phyloP scores from a whole-genome alignment of 2,888 invertebrate genomes.

The Trachelus iudaicus region DNA sequence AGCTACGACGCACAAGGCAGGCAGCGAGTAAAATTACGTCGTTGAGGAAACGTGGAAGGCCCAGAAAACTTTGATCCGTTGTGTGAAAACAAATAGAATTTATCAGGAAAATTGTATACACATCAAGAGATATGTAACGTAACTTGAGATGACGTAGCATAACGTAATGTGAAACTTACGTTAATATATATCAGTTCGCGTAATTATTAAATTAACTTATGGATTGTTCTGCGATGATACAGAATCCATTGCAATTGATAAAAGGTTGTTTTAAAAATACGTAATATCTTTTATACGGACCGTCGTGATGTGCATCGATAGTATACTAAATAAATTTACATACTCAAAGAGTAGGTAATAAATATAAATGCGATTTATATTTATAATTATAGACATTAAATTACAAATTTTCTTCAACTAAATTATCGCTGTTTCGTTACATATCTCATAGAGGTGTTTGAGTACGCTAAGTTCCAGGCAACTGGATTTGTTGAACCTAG shows the following conservation, averaged over 20 bases:
- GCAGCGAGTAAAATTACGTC: constrained; percentile 36
- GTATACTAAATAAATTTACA: background rate
- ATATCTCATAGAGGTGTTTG: background rate
- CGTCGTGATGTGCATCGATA: background rate
- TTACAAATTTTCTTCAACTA: background rate
- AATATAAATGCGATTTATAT: background rate
- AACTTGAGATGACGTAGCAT: too few relatives aligned
- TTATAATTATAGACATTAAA: background rate
- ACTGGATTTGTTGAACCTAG: background rate
- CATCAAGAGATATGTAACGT: constrained; percentile 14
- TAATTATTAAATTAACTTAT: background rate
- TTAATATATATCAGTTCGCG: background rate
- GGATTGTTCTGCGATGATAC: background rate
- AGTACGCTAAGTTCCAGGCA: background rate
- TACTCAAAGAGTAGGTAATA: background rate
- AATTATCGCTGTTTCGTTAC: background rate
- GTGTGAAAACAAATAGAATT: background rate
- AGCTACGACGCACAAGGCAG: constrained; percentile 38
- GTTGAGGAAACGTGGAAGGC: constrained; percentile 45
- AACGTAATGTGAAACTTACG: background rate
- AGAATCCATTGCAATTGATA: background rate
- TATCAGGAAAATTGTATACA: background rate
- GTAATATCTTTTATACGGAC: background rate
- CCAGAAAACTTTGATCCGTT: constrained; percentile 48
- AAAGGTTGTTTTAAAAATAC: background rate